Evolutionary conservation across 2,797 vertebrate species (phyloP).

Genomic region (Enoplosus armatus): DNA sequence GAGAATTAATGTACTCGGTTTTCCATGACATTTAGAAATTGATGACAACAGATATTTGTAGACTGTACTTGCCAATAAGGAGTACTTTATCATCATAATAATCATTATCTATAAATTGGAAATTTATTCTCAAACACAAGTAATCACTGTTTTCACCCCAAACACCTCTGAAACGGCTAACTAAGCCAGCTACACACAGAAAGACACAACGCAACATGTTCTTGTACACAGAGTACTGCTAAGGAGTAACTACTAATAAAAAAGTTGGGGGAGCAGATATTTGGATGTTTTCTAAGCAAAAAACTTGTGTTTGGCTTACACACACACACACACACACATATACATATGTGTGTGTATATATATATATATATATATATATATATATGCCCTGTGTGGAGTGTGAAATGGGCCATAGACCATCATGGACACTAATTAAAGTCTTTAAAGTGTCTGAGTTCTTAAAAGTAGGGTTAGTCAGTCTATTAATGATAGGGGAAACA

Average conservation of each 20-base stretch:
- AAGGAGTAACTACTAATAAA: conserved; percentile 17
- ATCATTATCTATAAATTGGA: not conserved
- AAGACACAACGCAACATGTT: not conserved
- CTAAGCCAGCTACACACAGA: not conserved
- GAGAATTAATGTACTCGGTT: conserved; percentile 26
- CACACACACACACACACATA: too few relatives aligned
- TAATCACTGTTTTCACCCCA: not conserved
- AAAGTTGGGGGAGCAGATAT: conserved; percentile 12
- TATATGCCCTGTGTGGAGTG: conserved; percentile 4
- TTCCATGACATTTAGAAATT: conserved; percentile 36
- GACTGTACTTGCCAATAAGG: not conserved
- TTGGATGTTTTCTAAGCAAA: conserved; percentile 21
- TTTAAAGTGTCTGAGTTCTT: conserved; percentile 31
- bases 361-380: too few relatives aligned
- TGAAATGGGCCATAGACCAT: conserved; percentile 51
- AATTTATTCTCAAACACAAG: conserved; percentile 10
- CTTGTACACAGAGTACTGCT: not conserved
- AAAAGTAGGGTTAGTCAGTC: not conserved
- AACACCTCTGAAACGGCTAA: not conserved
- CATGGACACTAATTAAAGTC: conserved; percentile 45
- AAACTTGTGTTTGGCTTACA: conserved; percentile 5
- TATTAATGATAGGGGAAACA: conserved; percentile 30
- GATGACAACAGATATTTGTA: conserved; percentile 12
- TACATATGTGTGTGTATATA: too few relatives aligned
- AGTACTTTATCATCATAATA: not conserved